These are phyloP conservation scores for Hephaestus fuliginosus DNA, from an alignment of 2,797 vertebrate genomes.

Conservation along the genomic window DNA sequence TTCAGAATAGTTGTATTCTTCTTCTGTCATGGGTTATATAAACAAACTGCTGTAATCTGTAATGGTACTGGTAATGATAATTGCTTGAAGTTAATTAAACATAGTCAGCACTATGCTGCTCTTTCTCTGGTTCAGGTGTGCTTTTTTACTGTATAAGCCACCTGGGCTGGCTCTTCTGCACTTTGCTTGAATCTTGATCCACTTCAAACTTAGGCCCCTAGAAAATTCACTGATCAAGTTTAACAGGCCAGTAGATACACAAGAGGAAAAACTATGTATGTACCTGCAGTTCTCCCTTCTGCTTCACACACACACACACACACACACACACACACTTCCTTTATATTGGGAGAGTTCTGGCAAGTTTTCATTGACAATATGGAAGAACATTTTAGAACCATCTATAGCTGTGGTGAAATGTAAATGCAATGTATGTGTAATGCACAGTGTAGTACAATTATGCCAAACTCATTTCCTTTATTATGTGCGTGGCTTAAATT, in stretches of 20 bases:
- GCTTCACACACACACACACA: neutral
- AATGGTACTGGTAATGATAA: neutral
- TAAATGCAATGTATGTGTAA: no score
- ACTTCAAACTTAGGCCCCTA: constrained; percentile 26
- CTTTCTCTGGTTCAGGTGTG: constrained; percentile 13
- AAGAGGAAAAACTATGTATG: neutral
- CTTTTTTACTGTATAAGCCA: constrained; percentile 27
- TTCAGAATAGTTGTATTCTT: neutral
- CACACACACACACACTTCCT: no score
- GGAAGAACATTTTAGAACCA: neutral
- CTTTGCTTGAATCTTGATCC: constrained; percentile 23
- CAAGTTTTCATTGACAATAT: constrained; percentile 12
- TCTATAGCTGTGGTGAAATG: no score
- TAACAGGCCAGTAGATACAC: neutral
- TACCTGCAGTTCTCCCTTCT: neutral
- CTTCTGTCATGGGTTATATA: neutral
- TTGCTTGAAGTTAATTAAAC: neutral
- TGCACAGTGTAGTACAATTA: constrained; percentile 1
- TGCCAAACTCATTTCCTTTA: constrained; percentile 17
- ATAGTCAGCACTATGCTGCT: constrained; percentile 15
- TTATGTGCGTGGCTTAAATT: constrained; percentile 11
- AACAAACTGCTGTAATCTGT: neutral
- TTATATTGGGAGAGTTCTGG: neutral
- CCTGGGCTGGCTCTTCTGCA: constrained; percentile 26
- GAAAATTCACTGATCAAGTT: neutral